These are phyloP conservation scores for Thysanoteuthis rhombus DNA, from an alignment of 2,888 invertebrate species.

Conservation along the genomic window DNA sequence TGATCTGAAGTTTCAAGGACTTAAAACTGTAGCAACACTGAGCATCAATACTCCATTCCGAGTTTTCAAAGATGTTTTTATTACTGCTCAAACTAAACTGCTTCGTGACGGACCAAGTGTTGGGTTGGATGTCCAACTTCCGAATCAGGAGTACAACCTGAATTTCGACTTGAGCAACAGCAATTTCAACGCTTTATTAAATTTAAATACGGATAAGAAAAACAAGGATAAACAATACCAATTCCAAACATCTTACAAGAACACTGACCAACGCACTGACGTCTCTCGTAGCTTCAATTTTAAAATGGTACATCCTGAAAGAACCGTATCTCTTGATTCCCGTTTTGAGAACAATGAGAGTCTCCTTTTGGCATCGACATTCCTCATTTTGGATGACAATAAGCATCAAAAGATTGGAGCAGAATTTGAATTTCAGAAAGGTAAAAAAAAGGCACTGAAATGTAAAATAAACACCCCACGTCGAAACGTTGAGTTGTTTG, in stretches of 20 bases:
- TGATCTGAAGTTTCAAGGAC: neutral
- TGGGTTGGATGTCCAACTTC: neutral
- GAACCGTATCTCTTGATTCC: neutral
- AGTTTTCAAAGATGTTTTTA: neutral
- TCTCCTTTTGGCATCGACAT: neutral
- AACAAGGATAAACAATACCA: neutral
- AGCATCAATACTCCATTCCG: neutral
- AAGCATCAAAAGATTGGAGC: neutral
- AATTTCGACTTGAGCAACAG: neutral
- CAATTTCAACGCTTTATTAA: neutral
- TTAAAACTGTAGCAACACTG: neutral
- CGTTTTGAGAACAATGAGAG: neutral
- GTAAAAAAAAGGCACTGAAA: conserved; percentile 15
- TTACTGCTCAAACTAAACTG: neutral
- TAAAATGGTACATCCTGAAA: neutral
- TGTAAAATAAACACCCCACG: conserved; percentile 39
- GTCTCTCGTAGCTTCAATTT: neutral
- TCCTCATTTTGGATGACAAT: neutral
- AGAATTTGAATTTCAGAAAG: neutral
- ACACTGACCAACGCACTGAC: neutral
- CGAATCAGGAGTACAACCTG: neutral
- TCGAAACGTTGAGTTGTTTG: conserved; percentile 48
- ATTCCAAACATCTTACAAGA: conserved; percentile 12
- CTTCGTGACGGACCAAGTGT: neutral
- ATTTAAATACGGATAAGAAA: neutral